Base-by-base conservation (phyloP, 2,113 vertebrate species). In the Microcebus jonahi region DNA sequence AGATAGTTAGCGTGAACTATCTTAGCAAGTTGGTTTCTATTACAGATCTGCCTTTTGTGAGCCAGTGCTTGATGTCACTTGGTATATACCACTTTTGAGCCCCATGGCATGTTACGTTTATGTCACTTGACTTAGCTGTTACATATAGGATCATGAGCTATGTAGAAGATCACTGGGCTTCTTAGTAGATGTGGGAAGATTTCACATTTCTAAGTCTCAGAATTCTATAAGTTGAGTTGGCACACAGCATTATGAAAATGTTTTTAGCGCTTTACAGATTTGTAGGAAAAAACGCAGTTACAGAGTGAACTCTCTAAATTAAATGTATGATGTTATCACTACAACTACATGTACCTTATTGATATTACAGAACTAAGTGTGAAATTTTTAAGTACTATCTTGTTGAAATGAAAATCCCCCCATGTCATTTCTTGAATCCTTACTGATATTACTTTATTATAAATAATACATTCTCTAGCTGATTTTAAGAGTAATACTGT, bases 401-500 rank as follows among this genome's bases (percentile, higher is more conserved):
- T 76, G 8, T 21, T 76, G 50, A 97, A 94, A 79, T 83, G 8
- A 82, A 79, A 75, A 42, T 7, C 9, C 10, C 11, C n/a, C 36
- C 13, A 18, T 65, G 21, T 88, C 8, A 85, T 91, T 93, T 84
- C 31, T 91, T 95, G 18, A 55, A 42, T 21, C 6, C 70, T 82
- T 96, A 80, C 20, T 96, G 42, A 91, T 80, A 75, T 29, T 59
- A 36, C 50, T 71, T 89, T 34, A 81, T 76, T 93, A 61, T 2
- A 91, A 85, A 39, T 90, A 88, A 45, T 86, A 71, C 63, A 75
- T 84, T 92, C 20, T 89, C 59, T 82, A 83, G 50, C n/a, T 96
- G 29, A 89, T 90, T 92, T 80, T 85, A 70, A 86, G 57, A 59
- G 7, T 31, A 61, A 50, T 70, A 17, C 13, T 67, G 0, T 85